Percentiles rank a stretch among this genome's conserved stretches.
Evolutionary conservation across 2,113 vertebrate species (phyloP).

Genomic region (Phodopus roborovskii): DNA sequence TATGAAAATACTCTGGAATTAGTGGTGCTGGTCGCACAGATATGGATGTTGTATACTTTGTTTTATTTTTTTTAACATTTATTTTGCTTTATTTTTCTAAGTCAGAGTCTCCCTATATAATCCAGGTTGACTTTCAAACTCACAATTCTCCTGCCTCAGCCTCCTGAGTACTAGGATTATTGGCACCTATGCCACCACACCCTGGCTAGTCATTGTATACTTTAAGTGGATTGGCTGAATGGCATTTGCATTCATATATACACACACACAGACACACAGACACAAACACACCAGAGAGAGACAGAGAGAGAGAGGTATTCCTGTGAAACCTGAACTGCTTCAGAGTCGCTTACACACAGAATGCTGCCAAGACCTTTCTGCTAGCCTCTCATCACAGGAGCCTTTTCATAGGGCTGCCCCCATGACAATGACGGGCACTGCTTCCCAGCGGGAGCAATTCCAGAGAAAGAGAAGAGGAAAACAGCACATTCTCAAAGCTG

Average conservation of each 20-base stretch:
- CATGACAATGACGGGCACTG: neutral
- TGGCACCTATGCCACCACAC: neutral
- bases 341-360: neutral
- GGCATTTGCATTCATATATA: neutral
- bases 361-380: neutral
- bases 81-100: neutral
- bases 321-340: neutral
- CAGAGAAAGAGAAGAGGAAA: neutral
- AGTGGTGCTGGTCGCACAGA: neutral
- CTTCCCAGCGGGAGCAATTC: neutral
- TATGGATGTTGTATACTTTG: neutral
- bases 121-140: neutral
- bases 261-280: neutral
- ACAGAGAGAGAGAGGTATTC: neutral
- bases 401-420: neutral
- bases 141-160: neutral
- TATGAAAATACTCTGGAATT: slow-evolving; percentile 23
- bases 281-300: neutral
- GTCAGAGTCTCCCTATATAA: neutral
- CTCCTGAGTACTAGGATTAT: neutral
- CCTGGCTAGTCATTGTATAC: neutral
- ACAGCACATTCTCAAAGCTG: neutral
- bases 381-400: neutral
- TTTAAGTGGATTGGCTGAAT: neutral
- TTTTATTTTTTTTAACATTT: neutral